Evolutionary conservation across 2,113 vertebrate genomes (phyloP), one percentile per base, ranked within the genome.

Genomic region (Notechis scutatus): DNA sequence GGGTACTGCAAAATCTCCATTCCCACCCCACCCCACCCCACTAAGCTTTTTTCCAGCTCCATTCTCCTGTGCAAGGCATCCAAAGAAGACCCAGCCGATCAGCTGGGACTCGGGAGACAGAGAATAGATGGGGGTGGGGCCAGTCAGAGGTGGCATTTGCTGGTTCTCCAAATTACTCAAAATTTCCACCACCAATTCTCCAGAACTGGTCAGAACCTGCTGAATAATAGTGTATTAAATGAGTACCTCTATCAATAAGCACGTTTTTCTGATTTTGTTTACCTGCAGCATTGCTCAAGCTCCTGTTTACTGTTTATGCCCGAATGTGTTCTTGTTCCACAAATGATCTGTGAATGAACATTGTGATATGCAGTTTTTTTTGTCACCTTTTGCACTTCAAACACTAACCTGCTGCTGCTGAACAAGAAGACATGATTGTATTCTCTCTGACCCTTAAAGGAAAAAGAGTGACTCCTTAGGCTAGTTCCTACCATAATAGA

Each of bases 391-490:
- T 54, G 50, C 45, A 91, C 91, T 34, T 18, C 34, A n/a, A 42
- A 92, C 57, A 94, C 92, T 87, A 95, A 94, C 88, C 92, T 54
- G 69, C 52, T 92, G 61, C 61, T n/a, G 29, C 54, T 61, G n/a
- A 59, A 89, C 9, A 91, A 57, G 88, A 81, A 91, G 42, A 85
- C n/a, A 81, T 85, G 57, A 26, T 89, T 91, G 69, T 61, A 92
- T 86, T 93, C 55, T 92, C n/a, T 89, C 69, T 86, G 69, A 89
- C 24, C 56, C 45, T 20, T 89, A 89, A 64, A 47, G 20, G 45
- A n/a, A 91, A 85, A 59, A 61, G 55, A 90, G n/a, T 86, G 39
- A 93, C 61, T 86, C 52, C 74, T 93, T 23, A 61, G 45, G 55
- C n/a, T 90, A n/a, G n/a, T 85, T 93, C 45, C 55, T 42, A 88